phyloP scores from a whole-genome alignment of 2,113 vertebrate genomes.

The Panthera uncia region DNA sequence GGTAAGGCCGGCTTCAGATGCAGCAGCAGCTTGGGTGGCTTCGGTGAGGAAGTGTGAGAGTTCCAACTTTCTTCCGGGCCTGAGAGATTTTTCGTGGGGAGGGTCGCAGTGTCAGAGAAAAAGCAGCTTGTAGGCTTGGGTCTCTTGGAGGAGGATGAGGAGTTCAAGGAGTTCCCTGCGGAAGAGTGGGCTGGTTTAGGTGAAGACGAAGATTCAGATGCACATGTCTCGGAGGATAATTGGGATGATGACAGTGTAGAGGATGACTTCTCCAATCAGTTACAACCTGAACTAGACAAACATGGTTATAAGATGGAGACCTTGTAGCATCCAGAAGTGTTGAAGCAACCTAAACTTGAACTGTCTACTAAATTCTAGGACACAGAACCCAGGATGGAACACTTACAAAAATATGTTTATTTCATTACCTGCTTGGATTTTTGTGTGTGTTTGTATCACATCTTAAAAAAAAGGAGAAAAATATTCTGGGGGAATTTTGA shows the following conservation, averaged over 20 bases:
- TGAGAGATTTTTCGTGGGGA: background rate
- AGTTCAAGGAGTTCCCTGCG: constrained; percentile 96
- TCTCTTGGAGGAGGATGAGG: constrained; percentile 95
- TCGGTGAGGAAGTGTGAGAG: rapidly evolving
- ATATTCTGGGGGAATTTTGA: background rate
- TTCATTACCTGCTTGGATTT: constrained; percentile 61
- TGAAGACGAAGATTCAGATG: constrained; percentile 98
- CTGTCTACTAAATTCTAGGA: constrained; percentile 71
- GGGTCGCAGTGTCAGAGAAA: constrained; percentile 90
- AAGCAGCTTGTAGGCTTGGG: constrained; percentile 95
- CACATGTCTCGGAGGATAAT: constrained; percentile 99
- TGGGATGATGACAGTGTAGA: constrained; percentile 99
- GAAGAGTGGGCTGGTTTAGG: constrained; percentile 98
- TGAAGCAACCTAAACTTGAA: constrained; percentile 46
- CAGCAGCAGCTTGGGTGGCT: rapidly evolving
- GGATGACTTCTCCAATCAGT: constrained; percentile 98
- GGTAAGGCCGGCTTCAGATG: background rate
- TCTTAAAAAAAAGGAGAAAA: constrained; percentile 9
- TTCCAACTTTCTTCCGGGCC: background rate
- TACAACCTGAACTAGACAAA: constrained; percentile 98
- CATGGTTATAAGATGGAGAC: constrained; percentile 99
- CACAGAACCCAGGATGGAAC: constrained; percentile 1
- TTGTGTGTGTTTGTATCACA: constrained; percentile 63
- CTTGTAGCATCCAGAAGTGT: constrained; percentile 86
- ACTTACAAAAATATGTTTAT: constrained; percentile 56